Evolutionary conservation across 2,888 invertebrate genomes (phyloP).

Genomic region (Yponomeuta plumbellus): DNA sequence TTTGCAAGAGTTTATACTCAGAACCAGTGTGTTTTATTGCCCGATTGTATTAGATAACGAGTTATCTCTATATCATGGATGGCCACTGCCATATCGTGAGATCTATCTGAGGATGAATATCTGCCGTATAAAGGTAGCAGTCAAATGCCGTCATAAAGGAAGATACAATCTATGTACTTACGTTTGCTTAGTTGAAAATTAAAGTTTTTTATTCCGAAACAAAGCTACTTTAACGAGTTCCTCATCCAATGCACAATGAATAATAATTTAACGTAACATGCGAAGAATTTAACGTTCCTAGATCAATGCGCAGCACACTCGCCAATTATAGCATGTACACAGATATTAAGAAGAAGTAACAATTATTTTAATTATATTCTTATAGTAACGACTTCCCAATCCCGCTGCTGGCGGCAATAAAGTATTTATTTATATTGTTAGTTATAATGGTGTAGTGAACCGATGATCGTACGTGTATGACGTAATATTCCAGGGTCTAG

Average conservation of each 20-base stretch:
- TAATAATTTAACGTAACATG: neutral
- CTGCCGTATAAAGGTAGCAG: neutral
- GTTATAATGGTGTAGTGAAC: neutral
- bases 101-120: neutral
- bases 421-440: neutral
- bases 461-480: constrained; percentile 12
- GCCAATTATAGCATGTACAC: neutral
- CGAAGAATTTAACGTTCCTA: neutral
- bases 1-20: neutral
- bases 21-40: neutral
- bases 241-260: neutral
- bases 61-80: neutral
- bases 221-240: neutral
- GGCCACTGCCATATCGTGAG: neutral
- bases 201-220: neutral
- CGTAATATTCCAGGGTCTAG: constrained; percentile 1
- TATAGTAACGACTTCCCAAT: neutral
- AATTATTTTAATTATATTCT: neutral
- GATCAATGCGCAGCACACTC: neutral
- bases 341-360: neutral
- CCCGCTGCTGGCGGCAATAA: neutral
- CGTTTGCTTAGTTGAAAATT: neutral
- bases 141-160: neutral
- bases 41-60: neutral
- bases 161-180: neutral